A percentile compares a stretch with the other conserved stretches of the same genome.
These are phyloP conservation scores for Rhynchomys soricoides DNA, from an alignment of 2,113 vertebrate species.

Conservation along the genomic window DNA sequence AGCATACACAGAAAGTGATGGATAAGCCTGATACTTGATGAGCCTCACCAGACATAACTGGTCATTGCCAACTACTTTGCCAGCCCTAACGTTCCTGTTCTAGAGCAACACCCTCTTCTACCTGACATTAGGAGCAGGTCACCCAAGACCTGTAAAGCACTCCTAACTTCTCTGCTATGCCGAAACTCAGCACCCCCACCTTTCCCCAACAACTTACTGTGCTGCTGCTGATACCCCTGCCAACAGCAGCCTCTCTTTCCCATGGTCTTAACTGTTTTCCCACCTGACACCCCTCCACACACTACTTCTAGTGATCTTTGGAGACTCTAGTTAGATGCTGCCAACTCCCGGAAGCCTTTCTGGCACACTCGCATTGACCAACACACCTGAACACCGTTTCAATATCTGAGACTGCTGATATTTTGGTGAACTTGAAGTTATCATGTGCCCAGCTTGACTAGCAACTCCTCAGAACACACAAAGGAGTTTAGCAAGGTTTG, in stretches of 20 bases:
- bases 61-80: background rate
- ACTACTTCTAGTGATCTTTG: background rate
- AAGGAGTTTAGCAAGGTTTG: background rate
- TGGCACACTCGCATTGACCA: background rate
- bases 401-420: background rate
- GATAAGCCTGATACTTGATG: rapidly evolving
- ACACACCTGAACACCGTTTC: background rate
- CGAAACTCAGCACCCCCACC: background rate
- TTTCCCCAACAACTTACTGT: background rate
- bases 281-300: background rate
- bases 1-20: rapidly evolving
- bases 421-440: background rate
- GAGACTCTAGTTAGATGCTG: background rate
- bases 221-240: background rate
- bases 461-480: background rate
- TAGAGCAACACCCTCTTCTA: too few species aligned
- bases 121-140: background rate
- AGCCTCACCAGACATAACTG: background rate
- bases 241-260: background rate
- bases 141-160: background rate
- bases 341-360: background rate
- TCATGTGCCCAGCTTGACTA: background rate
- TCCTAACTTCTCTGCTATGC: background rate
- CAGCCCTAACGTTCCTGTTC: background rate
- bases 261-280: background rate